Conservation (phyloP, 2,888 invertebrate genomes). For the Cabera pusaria region DNA sequence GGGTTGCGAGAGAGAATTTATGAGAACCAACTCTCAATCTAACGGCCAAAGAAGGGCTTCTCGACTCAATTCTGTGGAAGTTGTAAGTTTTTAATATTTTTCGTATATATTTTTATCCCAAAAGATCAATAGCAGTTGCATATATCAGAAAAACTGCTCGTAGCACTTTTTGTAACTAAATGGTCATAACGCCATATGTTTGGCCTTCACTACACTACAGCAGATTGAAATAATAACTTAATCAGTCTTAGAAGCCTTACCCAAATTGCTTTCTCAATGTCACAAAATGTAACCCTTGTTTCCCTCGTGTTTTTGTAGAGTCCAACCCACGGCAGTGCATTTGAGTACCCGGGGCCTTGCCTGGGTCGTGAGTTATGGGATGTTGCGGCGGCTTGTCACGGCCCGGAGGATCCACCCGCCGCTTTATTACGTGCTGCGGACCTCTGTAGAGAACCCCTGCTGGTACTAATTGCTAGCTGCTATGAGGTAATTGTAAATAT, state of each 20-base stretch:
- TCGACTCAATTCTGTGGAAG: slow-evolving; percentile 66
- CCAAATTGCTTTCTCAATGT: too few relatives aligned
- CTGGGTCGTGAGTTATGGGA: slow-evolving; percentile 82
- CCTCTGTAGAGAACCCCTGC: slow-evolving; percentile 81
- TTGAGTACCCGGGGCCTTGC: slow-evolving; percentile 71
- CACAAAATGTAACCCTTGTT: too few relatives aligned
- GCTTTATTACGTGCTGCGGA: slow-evolving; percentile 84
- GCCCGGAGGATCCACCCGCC: slow-evolving; percentile 87
- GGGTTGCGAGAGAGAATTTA: slow-evolving; percentile 59
- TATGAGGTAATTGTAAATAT: slow-evolving; percentile 87
- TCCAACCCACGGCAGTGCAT: slow-evolving; percentile 52
- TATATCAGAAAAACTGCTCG: too few relatives aligned
- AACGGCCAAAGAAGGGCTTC: slow-evolving; percentile 63
- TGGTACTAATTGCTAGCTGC: slow-evolving; percentile 87
- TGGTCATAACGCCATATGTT: too few relatives aligned
- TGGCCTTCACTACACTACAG: too few relatives aligned
- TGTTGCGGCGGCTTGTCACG: slow-evolving; percentile 86
- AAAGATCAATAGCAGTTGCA: too few relatives aligned
- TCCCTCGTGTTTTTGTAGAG: slow-evolving; percentile 43
- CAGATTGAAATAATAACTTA: too few relatives aligned
- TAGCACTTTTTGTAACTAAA: too few relatives aligned
- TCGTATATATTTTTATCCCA: too few relatives aligned
- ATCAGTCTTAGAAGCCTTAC: too few relatives aligned
- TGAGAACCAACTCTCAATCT: slow-evolving; percentile 47
- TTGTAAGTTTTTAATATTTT: slow-evolving; percentile 64